Base-by-base conservation (phyloP, 2,797 vertebrate species). In the Salmo trutta region DNA sequence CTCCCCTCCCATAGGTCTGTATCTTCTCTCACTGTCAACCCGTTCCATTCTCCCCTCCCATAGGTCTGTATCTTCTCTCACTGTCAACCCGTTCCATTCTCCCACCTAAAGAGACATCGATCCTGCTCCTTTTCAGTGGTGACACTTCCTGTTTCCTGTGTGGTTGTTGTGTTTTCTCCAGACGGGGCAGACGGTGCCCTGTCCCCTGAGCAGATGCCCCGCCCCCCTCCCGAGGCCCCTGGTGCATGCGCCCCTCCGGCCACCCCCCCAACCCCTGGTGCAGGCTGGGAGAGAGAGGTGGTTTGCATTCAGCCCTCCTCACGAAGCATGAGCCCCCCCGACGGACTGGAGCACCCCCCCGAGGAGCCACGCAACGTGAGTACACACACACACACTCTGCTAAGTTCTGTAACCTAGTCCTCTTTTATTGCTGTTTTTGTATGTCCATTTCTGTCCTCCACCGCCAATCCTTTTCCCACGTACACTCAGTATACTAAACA, bases 261-360 rank as follows among this genome's bases (percentile, higher is more conserved):
- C 73, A 29, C 65, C 1, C 78, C 72, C 5, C 85, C 85, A 0
- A 75, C 6, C 36, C 10, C 41, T 47, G 41, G 79, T 2, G 81
- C 86, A 0, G 89, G 93, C 21, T 97, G 96, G 96, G 94, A 95
- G 74, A 91, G 88, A 33, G 95, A 94, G 54, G 98, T 99, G 16
- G 97, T 99, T 82, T 97, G 98, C 86, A 99, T 96, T 88, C 98
- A 99, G 84, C 98, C 98, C 17, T 93, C 59, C 21, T 62, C 96
- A 47, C 96, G 98, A 81, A 97, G 95, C 82, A 95, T 98, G 16
- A 97, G 95, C 87, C 94, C 97, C 19, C 97, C 97, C 2, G 97
- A 99, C 70, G 95, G 94, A 74, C 90, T 95, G 75, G 98, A 99
- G 91, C 95, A 95, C 72, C 94, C 95, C 0, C 91, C 95, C 0